Conservation (phyloP, 2,113 vertebrate genomes). For the Rhagologus leucostigma region DNA sequence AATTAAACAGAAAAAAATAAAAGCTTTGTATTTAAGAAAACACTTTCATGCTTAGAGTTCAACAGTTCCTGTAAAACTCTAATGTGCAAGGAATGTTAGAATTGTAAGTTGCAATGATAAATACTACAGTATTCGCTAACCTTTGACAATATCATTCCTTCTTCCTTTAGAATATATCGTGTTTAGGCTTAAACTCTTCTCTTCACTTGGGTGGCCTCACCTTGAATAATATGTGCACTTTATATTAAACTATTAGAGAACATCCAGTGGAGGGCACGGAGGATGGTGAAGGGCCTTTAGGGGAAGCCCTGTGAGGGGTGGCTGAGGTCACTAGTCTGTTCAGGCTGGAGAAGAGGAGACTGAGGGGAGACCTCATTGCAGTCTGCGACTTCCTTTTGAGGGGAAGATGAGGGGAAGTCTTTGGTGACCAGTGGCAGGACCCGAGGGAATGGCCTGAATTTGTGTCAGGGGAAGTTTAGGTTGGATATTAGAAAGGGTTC, state of each 20-base stretch:
- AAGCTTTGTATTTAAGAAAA: background rate
- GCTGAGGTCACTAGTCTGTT: background rate
- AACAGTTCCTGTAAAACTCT: background rate
- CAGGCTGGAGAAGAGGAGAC: background rate
- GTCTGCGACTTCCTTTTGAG: background rate
- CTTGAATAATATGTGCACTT: background rate
- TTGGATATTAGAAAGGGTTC: background rate
- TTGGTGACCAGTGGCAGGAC: background rate
- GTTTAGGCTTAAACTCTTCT: background rate
- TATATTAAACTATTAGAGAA: background rate
- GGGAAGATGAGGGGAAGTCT: background rate
- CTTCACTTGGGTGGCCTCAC: background rate
- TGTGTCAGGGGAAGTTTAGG: background rate
- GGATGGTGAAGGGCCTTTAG: background rate
- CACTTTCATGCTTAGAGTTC: background rate
- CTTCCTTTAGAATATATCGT: background rate
- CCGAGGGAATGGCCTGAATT: background rate
- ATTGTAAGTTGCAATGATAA: background rate
- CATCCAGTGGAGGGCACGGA: rapidly evolving
- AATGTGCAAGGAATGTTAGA: background rate
- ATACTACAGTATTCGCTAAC: background rate
- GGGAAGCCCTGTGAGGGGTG: rapidly evolving
- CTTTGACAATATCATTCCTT: background rate
- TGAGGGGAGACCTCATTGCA: background rate
- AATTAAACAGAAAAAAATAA: background rate